These are phyloP conservation scores for Caenorhabditis sp. DNA, from an alignment of 2,888 invertebrate species.

Conservation along the genomic window DNA sequence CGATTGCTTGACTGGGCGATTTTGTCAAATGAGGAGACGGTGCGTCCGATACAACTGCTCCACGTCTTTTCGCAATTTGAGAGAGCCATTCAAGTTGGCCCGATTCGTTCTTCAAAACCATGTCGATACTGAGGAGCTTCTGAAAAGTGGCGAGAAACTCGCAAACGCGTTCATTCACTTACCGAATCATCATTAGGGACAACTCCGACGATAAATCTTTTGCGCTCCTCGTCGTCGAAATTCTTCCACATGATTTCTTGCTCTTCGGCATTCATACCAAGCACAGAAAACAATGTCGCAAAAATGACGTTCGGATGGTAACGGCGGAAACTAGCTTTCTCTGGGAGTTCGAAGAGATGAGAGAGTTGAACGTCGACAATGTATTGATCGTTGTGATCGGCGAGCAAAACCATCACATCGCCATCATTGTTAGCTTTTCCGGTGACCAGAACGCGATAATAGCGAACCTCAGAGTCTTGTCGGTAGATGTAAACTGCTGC, in stretches of 20 bases:
- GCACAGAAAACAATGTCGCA: slow-evolving; percentile 33
- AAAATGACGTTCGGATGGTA: slow-evolving; percentile 36
- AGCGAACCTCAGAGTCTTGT: slow-evolving; percentile 23
- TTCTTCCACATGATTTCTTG: slow-evolving; percentile 33
- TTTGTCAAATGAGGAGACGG: slow-evolving; percentile 5
- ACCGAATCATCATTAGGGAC: slow-evolving; percentile 26
- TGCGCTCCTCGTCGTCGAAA: slow-evolving; percentile 31
- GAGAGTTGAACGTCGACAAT: slow-evolving; percentile 37
- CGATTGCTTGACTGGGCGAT: not conserved
- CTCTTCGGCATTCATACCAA: slow-evolving; percentile 22
- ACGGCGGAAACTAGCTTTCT: slow-evolving; percentile 25
- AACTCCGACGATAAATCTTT: slow-evolving; percentile 13
- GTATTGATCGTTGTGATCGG: slow-evolving; percentile 43
- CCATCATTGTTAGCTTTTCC: slow-evolving; percentile 29
- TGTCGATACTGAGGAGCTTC: slow-evolving; percentile 34
- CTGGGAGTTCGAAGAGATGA: slow-evolving; percentile 40
- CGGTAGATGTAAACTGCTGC: slow-evolving; percentile 43
- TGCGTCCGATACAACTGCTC: slow-evolving; percentile 28
- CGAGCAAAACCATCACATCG: slow-evolving; percentile 46
- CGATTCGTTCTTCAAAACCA: slow-evolving; percentile 17
- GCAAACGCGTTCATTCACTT: not conserved
- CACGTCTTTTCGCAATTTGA: slow-evolving; percentile 40
- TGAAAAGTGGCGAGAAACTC: not conserved
- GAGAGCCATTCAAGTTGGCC: slow-evolving; percentile 39
- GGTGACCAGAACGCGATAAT: slow-evolving; percentile 39